phyloP scores from a whole-genome alignment of 2,888 invertebrate genomes.

The Mythimna albipuncta region DNA sequence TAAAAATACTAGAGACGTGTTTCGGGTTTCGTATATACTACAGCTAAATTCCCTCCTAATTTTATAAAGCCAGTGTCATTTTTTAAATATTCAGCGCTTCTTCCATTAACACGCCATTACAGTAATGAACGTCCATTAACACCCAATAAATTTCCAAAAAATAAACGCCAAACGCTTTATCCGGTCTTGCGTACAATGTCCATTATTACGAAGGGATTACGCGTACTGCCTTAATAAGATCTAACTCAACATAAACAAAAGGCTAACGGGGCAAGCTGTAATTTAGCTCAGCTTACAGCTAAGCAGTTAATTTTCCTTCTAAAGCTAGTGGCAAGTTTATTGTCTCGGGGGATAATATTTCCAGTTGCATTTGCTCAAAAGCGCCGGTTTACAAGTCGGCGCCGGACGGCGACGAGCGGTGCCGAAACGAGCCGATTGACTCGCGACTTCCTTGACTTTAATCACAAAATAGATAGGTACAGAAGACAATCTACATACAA shows the following conservation, averaged over 20 bases:
- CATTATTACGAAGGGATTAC: slow-evolving; percentile 36
- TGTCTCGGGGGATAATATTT: slow-evolving; percentile 69
- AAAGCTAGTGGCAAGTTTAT: slow-evolving; percentile 65
- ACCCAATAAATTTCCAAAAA: slow-evolving; percentile 50
- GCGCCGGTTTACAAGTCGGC: slow-evolving; percentile 68
- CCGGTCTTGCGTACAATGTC: slow-evolving; percentile 26
- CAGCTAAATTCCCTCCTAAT: background rate
- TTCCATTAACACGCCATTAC: slow-evolving; percentile 40
- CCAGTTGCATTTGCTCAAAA: slow-evolving; percentile 61
- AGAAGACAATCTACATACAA: too few species aligned
- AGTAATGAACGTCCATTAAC: slow-evolving; percentile 51
- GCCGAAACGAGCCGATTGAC: slow-evolving; percentile 75
- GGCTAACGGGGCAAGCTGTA: slow-evolving; percentile 51
- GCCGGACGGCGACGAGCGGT: slow-evolving; percentile 55
- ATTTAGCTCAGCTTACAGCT: slow-evolving; percentile 59
- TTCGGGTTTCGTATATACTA: too few species aligned
- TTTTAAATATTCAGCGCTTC: slow-evolving; percentile 36
- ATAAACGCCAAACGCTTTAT: slow-evolving; percentile 37
- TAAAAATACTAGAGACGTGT: too few species aligned
- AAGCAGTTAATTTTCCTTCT: slow-evolving; percentile 69
- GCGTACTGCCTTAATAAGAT: slow-evolving; percentile 55
- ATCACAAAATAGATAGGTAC: too few species aligned
- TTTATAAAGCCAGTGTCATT: background rate
- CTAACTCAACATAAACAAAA: slow-evolving; percentile 64
- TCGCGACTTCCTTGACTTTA: slow-evolving; percentile 67